phyloP scores from a whole-genome alignment of 2,113 vertebrate genomes.

The Canis aureus region DNA sequence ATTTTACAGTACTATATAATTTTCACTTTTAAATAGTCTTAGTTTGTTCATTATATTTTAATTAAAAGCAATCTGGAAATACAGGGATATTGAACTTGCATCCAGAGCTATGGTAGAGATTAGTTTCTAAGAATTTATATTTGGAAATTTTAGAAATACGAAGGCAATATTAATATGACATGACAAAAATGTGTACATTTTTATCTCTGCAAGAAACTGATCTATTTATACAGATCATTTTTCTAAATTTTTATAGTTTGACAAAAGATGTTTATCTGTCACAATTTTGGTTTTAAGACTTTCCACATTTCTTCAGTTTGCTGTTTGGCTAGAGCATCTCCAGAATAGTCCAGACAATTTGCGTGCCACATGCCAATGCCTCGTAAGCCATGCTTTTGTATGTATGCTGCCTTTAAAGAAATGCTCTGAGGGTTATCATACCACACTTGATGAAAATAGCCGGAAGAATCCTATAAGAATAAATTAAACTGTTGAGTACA shows the following conservation, averaged over 20 bases:
- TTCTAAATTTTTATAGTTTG: conserved; percentile 53
- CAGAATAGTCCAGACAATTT: conserved; percentile 93
- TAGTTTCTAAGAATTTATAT: conserved; percentile 41
- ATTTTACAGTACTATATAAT: conserved; percentile 30
- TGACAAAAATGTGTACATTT: conserved; percentile 35
- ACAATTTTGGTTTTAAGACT: conserved; percentile 87
- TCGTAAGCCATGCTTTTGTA: conserved; percentile 88
- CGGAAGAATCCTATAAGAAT: conserved; percentile 88
- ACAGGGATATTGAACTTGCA: background rate
- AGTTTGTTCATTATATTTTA: conserved; percentile 37
- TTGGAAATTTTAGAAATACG: conserved; percentile 50
- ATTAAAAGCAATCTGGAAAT: conserved; percentile 49
- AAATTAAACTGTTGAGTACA: conserved; percentile 43
- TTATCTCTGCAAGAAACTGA: conserved; percentile 58
- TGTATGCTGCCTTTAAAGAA: conserved; percentile 90
- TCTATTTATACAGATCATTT: conserved; percentile 4
- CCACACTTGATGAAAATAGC: conserved; percentile 95
- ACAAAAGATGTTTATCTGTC: conserved; percentile 17
- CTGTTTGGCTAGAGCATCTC: conserved; percentile 85
- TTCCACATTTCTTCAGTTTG: conserved; percentile 95
- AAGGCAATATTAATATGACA: conserved; percentile 42
- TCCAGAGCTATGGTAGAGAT: background rate
- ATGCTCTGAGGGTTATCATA: conserved; percentile 95
- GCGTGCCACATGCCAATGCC: conserved; percentile 98
- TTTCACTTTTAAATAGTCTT: conserved; percentile 31